Evolutionary conservation across 2,888 invertebrate genomes (phyloP), one percentile per base, ranked within the genome.

Genomic region (Erebia ligea): DNA sequence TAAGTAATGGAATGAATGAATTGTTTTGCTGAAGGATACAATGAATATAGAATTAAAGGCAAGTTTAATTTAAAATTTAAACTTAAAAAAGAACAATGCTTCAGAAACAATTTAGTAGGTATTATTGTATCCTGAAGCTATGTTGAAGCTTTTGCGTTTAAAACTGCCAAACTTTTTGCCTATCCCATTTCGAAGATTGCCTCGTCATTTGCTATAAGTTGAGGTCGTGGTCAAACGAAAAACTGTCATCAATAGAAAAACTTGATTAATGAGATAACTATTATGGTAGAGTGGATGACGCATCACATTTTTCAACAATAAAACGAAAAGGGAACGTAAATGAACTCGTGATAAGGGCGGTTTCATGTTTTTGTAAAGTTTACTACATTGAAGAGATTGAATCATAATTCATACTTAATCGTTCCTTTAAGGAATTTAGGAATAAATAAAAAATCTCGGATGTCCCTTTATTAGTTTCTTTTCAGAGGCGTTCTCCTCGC

Each of bases 361-460:
- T 67, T 71, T 73, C 42, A 68, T 68, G 67, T 70, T 69, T 64
- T 75, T 62, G 42, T 68, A 63, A 62, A 13, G 45, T 45, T 3
- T 45, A 45, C 13, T 62, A 48, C 8, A 48, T 62, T 62, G 62
- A 62, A 48, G 48, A 8, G 62, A 71, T 69, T 62, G 17, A 72
- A 72, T 70, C 62, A 68, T 64, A 68, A 42, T 61, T 72, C 59
- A 66, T 66, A 69, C 62, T 61, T 67, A 67, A 73, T 69, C 50
- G 48, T 61, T 65, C 67, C 68, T 71, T 54, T 48, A 69, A 62
- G 59, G 65, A 62, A 68, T 71, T 71, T 59, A 74, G 65, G 61
- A 50, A 66, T 70, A 56, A 48, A 73, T 64, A 63, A 48, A 67
- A 61, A 61, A 65, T 70, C 13, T 11, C 3, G 4, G 45, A 45